These are phyloP conservation scores for Agrochola macilenta DNA, from an alignment of 2,888 invertebrate genomes.

Conservation along the genomic window DNA sequence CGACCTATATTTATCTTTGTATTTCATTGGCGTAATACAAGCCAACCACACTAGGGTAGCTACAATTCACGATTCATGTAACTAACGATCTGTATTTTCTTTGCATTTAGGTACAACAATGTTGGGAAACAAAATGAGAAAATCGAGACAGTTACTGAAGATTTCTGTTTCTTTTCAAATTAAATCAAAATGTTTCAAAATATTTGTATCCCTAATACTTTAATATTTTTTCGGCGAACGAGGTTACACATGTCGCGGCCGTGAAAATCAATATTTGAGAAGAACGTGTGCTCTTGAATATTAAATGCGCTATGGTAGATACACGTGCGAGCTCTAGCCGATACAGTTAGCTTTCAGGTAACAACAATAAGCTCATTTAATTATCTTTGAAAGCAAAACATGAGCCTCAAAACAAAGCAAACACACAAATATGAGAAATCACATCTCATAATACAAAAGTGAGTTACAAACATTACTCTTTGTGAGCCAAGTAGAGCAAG, in stretches of 20 bases:
- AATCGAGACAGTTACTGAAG: neutral
- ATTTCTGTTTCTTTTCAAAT: neutral
- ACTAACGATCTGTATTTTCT: neutral
- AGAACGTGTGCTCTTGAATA: neutral
- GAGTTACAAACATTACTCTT: conserved; percentile 55
- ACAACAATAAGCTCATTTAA: conserved; percentile 22
- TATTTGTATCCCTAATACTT: neutral
- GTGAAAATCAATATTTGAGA: neutral
- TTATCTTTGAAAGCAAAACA: conserved; percentile 34
- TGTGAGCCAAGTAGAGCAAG: conserved; percentile 59
- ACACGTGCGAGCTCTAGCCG: too few relatives aligned
- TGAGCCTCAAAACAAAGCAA: conserved; percentile 38
- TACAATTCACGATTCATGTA: neutral
- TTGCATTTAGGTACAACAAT: neutral
- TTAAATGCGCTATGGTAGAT: neutral
- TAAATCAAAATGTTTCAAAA: neutral
- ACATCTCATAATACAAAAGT: conserved; percentile 54
- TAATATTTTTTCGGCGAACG: neutral
- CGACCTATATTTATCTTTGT: conserved; percentile 32
- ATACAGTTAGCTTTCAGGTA: neutral
- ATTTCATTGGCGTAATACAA: conserved; percentile 17
- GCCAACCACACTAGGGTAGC: too few relatives aligned
- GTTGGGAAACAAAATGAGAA: neutral
- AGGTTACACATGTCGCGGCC: neutral
- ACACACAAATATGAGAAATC: conserved; percentile 55